Evolutionary conservation across 1,140 invertebrate genomes (phyloP).

Genomic region (Eriosoma lanigerum): DNA sequence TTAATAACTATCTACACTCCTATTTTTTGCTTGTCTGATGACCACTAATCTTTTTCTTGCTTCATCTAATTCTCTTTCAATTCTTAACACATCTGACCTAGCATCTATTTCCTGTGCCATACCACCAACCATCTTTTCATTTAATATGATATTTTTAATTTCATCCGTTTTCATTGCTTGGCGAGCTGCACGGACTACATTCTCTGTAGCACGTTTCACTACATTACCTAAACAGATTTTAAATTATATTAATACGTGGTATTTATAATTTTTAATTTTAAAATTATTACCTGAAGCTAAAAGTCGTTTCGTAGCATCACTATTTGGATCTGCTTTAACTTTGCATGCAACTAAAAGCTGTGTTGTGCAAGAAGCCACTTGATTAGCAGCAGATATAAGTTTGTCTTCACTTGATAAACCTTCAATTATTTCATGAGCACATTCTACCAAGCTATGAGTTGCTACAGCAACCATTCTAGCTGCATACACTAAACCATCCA

Average conservation of each 20-base stretch:
- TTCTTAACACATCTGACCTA: conserved; percentile 82
- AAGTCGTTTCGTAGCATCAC: conserved; percentile 89
- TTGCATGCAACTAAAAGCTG: conserved; percentile 98
- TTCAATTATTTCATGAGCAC: conserved; percentile 94
- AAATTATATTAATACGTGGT: not conserved
- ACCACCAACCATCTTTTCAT: conserved; percentile 88
- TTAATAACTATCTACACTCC: conserved; percentile 55
- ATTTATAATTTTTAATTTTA: not conserved
- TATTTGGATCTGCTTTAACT: conserved; percentile 94
- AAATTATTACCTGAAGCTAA: conserved; percentile 61
- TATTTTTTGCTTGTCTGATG: conserved; percentile 82
- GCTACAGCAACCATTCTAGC: conserved; percentile 94
- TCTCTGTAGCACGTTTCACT: conserved; percentile 96
- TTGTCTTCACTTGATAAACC: conserved; percentile 93
- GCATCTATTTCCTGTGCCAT: conserved; percentile 92
- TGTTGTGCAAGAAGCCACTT: conserved; percentile 95
- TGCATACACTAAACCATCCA: conserved; percentile 94
- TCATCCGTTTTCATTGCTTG: conserved; percentile 91
- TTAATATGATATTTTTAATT: conserved; percentile 84
- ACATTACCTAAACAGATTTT: conserved; percentile 81
- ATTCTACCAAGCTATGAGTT: conserved; percentile 95
- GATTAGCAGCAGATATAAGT: conserved; percentile 93
- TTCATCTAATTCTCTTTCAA: conserved; percentile 90
- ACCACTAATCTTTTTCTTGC: conserved; percentile 85
- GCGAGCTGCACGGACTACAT: conserved; percentile 90